These are phyloP conservation scores for Erithacus rubecula DNA, from an alignment of 2,797 vertebrate genomes.

Conservation along the genomic window DNA sequence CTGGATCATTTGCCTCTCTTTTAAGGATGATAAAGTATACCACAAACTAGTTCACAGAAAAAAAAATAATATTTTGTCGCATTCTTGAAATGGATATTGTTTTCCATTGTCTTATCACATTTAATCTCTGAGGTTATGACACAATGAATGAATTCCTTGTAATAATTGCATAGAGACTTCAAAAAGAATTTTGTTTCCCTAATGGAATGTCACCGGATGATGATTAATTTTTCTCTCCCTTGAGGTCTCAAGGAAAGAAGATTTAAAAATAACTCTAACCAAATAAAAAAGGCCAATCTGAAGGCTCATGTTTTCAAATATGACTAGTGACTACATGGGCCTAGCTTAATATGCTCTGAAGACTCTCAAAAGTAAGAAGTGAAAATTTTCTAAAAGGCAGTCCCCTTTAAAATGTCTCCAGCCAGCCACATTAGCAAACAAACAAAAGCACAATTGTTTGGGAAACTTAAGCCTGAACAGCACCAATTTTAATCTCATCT, in stretches of 20 bases:
- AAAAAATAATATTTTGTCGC: not conserved
- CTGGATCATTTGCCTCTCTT: not conserved
- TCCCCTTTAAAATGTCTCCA: not conserved
- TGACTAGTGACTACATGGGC: not conserved
- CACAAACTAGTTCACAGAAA: not conserved
- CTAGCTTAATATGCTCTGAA: not conserved
- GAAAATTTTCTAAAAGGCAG: not conserved
- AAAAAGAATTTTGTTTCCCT: conserved; percentile 37
- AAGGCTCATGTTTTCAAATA: not conserved
- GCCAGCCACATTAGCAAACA: not conserved
- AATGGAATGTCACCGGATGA: conserved; percentile 5
- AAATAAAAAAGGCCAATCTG: not conserved
- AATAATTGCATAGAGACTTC: conserved; percentile 36
- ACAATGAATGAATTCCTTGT: not conserved
- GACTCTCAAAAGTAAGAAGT: not conserved
- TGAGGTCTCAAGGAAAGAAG: not conserved
- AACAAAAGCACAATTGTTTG: not conserved
- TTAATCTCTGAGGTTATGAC: conserved; percentile 20
- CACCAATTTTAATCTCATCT: not conserved
- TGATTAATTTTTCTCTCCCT: conserved; percentile 40
- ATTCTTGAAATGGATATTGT: not conserved
- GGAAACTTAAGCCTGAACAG: not conserved
- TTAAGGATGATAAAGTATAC: not conserved
- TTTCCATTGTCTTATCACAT: conserved; percentile 1
- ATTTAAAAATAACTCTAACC: not conserved